Percentiles rank a stretch among this genome's conserved stretches.
phyloP scores from a whole-genome alignment of 2,888 invertebrate genomes.

The Caenorhabditis auriculariae region DNA sequence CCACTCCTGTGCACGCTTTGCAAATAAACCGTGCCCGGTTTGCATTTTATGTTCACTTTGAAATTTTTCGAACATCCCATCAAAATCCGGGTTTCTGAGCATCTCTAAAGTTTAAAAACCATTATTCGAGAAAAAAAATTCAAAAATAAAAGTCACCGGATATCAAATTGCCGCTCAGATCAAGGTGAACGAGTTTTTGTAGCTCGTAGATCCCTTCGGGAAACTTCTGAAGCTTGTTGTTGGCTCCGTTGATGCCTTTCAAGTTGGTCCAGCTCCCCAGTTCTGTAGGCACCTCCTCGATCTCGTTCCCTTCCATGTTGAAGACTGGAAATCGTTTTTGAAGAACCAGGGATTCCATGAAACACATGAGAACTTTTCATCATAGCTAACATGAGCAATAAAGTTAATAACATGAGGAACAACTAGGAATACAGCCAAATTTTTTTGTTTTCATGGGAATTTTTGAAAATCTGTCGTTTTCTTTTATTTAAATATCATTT shows the following conservation, averaged over 20 bases:
- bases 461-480: background rate
- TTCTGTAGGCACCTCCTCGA: slow-evolving; percentile 49
- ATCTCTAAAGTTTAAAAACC: no score
- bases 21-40: no score
- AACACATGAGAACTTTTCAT: no score
- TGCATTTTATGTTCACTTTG: no score
- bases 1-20: no score
- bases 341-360: no score
- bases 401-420: no score
- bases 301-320: slow-evolving; percentile 50
- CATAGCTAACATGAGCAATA: no score
- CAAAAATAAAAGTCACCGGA: slow-evolving; percentile 20
- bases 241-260: slow-evolving; percentile 46
- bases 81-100: no score
- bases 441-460: slow-evolving; percentile 4
- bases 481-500: background rate
- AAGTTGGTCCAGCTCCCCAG: slow-evolving; percentile 39
- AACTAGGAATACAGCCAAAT: no score
- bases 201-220: slow-evolving; percentile 39
- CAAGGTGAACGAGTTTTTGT: slow-evolving; percentile 37
- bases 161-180: slow-evolving; percentile 47
- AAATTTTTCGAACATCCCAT: no score
- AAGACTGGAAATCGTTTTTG: slow-evolving; percentile 36
- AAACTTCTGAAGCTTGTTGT: slow-evolving; percentile 42
- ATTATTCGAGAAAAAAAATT: no score